Evolutionary conservation across 1,140 invertebrate species (phyloP).

Genomic region (Drosophila gunungcola): DNA sequence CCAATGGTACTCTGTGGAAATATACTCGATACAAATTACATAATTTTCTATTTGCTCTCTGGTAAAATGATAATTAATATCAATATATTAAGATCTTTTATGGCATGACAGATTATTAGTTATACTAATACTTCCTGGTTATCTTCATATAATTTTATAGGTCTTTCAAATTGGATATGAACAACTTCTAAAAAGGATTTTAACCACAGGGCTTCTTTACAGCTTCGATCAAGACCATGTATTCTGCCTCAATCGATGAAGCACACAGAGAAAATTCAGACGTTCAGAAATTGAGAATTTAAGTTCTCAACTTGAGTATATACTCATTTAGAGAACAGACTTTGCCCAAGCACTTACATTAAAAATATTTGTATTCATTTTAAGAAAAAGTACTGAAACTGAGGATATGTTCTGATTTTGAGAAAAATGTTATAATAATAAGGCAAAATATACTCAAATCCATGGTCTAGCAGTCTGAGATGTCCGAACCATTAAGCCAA

Average conservation of each 20-base stretch:
- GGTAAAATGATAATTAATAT: not conserved
- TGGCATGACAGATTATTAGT: slow-evolving; percentile 6
- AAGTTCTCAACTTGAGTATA: too few relatives aligned
- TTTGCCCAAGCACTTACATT: too few relatives aligned
- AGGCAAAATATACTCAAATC: too few relatives aligned
- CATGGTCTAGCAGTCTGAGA: too few relatives aligned
- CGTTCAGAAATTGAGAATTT: too few relatives aligned
- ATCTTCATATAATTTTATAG: slow-evolving; percentile 11
- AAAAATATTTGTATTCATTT: too few relatives aligned
- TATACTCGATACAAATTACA: slow-evolving; percentile 7
- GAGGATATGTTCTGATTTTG: too few relatives aligned
- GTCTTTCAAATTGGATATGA: slow-evolving; percentile 2
- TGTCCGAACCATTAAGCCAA: too few relatives aligned
- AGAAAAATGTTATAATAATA: too few relatives aligned
- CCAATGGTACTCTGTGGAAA: slow-evolving; percentile 4
- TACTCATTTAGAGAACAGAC: too few relatives aligned
- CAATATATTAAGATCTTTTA: slow-evolving; percentile 10
- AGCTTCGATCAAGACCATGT: not conserved
- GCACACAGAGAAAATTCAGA: not conserved
- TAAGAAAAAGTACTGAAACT: too few relatives aligned
- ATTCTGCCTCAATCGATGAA: not conserved
- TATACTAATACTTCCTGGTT: slow-evolving; percentile 13
- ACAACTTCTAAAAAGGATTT: not conserved
- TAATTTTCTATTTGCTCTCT: not conserved
- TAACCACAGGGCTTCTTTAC: not conserved